Evolutionary conservation across 2,888 invertebrate species (phyloP).

Genomic region (Elegia similella): DNA sequence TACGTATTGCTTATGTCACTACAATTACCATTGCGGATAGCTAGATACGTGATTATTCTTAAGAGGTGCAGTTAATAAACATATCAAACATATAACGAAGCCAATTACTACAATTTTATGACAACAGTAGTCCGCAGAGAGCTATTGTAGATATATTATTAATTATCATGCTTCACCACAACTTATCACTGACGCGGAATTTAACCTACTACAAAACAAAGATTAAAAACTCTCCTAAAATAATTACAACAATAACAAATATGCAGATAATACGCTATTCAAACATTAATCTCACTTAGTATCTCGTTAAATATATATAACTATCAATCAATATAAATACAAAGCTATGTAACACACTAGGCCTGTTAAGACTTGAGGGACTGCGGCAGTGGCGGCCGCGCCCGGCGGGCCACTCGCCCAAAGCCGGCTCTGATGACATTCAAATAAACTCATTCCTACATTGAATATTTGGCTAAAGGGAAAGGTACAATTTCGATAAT

Average conservation of each 20-base stretch:
- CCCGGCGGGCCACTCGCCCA: not conserved
- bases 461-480: constrained; percentile 60
- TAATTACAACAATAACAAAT: constrained; percentile 79
- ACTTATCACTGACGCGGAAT: constrained; percentile 58
- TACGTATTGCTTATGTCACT: constrained; percentile 21
- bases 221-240: constrained; percentile 78
- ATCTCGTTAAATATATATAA: constrained; percentile 64
- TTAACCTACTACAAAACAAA: constrained; percentile 69
- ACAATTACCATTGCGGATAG: constrained; percentile 28
- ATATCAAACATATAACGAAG: constrained; percentile 43
- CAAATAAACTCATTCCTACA: constrained; percentile 22
- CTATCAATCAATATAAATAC: constrained; percentile 54
- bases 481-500: constrained; percentile 73
- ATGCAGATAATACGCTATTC: constrained; percentile 60
- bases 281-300: constrained; percentile 79
- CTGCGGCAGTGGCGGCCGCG: not conserved
- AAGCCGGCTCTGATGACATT: not conserved
- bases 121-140: constrained; percentile 44
- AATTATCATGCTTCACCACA: constrained; percentile 41
- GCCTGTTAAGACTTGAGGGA: constrained; percentile 44
- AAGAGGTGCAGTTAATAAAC: constrained; percentile 30
- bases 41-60: constrained; percentile 25
- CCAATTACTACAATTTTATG: constrained; percentile 38
- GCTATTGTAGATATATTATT: constrained; percentile 43
- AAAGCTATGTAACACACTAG: constrained; percentile 54